Evolutionary conservation across 1,140 invertebrate genomes (phyloP).

Genomic region (Drosophila nigrodunni): DNA sequence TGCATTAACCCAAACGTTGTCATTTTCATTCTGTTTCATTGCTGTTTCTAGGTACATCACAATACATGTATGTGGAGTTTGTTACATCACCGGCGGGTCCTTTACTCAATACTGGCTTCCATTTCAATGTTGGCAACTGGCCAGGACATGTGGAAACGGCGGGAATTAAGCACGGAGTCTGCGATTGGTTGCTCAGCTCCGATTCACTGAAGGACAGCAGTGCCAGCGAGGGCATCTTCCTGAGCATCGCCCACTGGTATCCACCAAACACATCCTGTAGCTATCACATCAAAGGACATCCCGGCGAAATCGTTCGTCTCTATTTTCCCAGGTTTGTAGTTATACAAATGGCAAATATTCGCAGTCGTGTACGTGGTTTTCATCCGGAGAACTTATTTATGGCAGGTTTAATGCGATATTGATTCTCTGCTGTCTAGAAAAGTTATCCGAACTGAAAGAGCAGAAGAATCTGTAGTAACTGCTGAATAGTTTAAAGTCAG

Average conservation of each 20-base stretch:
- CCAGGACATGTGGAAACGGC: constrained; percentile 95
- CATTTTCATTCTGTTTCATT: not conserved
- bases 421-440: too few relatives aligned
- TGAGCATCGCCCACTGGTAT: constrained; percentile 96
- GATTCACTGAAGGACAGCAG: constrained; percentile 90
- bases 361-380: too few relatives aligned
- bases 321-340: constrained; percentile 92
- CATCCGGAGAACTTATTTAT: too few relatives aligned
- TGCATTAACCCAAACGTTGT: not conserved
- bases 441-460: too few relatives aligned
- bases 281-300: constrained; percentile 93
- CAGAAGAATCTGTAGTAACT: too few relatives aligned
- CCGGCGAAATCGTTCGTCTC: constrained; percentile 93
- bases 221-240: constrained; percentile 93
- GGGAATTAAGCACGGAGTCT: constrained; percentile 92
- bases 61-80: constrained; percentile 95
- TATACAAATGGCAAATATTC: not conserved
- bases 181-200: constrained; percentile 94
- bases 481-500: too few relatives aligned
- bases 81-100: constrained; percentile 95
- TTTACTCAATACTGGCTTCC: constrained; percentile 94
- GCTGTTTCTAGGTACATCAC: constrained; percentile 88
- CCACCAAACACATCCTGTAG: constrained; percentile 95
- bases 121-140: constrained; percentile 97
- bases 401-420: too few relatives aligned